Conservation (phyloP, 2,888 invertebrate genomes). For the Thyatira batis region DNA sequence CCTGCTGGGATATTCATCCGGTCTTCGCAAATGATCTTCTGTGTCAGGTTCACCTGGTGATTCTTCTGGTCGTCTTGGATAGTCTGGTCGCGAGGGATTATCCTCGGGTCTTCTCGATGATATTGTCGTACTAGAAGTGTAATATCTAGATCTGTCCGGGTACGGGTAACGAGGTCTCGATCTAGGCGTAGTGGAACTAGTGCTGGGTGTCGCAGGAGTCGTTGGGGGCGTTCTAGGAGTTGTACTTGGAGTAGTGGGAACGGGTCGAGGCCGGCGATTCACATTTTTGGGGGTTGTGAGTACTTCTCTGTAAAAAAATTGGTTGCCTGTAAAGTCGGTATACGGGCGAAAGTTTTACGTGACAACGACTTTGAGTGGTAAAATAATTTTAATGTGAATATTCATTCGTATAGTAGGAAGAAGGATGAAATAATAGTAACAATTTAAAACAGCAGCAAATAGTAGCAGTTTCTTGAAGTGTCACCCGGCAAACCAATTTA, state of each 20-base stretch:
- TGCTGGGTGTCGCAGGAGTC: conserved; percentile 16
- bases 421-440: too few species aligned
- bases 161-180: conserved; percentile 13
- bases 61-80: conserved; percentile 20
- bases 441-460: too few species aligned
- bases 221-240: conserved; percentile 7
- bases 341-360: too few species aligned
- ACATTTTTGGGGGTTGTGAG: conserved; percentile 13
- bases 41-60: conserved; percentile 25
- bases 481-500: too few species aligned
- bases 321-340: too few species aligned
- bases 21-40: too few species aligned
- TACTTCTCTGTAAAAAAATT: conserved; percentile 9
- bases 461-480: too few species aligned
- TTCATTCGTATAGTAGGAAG: too few species aligned
- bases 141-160: conserved; percentile 19
- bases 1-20: conserved; percentile 22
- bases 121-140: conserved; percentile 29
- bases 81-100: conserved; percentile 25
- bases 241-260: conserved; percentile 9
- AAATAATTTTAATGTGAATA: too few species aligned
- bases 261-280: conserved; percentile 6
- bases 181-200: conserved; percentile 11
- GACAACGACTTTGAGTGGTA: too few species aligned
- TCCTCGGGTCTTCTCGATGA: conserved; percentile 12